Base-by-base conservation (phyloP, 2,797 vertebrate species). In the Vespertilio murinus region DNA sequence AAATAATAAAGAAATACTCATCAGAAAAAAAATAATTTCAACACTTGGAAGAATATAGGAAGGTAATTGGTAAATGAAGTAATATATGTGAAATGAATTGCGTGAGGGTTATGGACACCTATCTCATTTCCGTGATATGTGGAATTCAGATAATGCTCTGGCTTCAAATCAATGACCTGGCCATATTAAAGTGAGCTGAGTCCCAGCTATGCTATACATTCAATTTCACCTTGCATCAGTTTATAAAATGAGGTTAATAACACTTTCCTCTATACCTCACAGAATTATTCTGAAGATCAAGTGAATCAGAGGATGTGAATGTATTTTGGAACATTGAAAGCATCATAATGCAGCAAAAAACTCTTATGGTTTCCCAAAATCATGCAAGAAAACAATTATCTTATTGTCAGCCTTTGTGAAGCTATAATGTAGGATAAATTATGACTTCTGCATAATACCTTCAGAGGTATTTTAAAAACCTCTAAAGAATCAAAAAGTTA, bases 231-330 rank as follows among this genome's bases (percentile, higher is more conserved):
- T 89, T 84, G 30, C 45, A 49, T 94, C 30, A 56, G 40, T 75
- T 94, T 83, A 82, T 75, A 92, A 92, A 92, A 85, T 95, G 35
- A 86, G 73, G 18, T 80, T 93, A 84, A 52, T 92, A 77, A 75
- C 74, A 38, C 56, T 82, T 89, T 6, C 38, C 14, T 82, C 5
- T 75, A 5, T 52, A 75, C 28, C 8, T 79, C 4, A 16, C 30
- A 70, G 70, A 94, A 88, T 95, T 94, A 94, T 91, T 93, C 45
- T 94, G 80, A 77, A 73, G 35, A 81, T 64, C 38, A 80, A 75
- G 70, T 79, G n/a, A 83, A 83, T 78, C 12, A 91, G 79, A 61
- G 73, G 28, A 20, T 71, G 17, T 73, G 8, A 14, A 70, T 28
- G 25, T 52, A 38, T 30, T 89, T 87, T 67, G 49, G 40, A 47